Conservation (phyloP, 2,797 vertebrate genomes). For the Nyctalus aviator region DNA sequence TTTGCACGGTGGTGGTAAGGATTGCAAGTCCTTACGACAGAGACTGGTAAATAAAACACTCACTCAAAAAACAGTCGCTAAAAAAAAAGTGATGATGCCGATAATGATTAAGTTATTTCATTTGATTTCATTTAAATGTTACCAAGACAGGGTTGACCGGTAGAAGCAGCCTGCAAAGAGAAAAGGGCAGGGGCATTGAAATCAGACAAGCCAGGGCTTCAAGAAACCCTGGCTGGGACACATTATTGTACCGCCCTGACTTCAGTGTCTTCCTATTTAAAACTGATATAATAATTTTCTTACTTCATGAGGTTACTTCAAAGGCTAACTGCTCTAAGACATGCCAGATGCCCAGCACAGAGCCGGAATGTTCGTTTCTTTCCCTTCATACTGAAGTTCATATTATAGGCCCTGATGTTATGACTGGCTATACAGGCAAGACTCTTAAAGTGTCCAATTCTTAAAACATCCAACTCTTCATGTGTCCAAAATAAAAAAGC, state of each 20-base stretch:
- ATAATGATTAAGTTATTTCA: neutral
- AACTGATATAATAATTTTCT: neutral
- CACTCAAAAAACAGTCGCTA: neutral
- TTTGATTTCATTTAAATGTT: neutral
- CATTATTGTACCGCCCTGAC: neutral
- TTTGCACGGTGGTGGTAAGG: neutral
- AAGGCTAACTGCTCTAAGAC: neutral
- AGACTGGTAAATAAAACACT: neutral
- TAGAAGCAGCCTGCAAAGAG: neutral
- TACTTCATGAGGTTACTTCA: neutral
- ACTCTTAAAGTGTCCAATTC: neutral
- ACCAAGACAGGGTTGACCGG: neutral
- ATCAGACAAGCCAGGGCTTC: neutral
- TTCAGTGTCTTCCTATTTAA: neutral
- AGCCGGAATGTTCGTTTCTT: neutral
- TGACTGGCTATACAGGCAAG: neutral
- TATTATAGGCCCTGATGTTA: neutral
- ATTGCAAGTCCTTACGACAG: neutral
- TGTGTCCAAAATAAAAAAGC: neutral
- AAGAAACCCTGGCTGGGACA: neutral
- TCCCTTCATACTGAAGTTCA: neutral
- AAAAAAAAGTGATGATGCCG: neutral
- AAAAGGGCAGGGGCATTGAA: neutral
- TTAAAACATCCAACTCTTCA: neutral
- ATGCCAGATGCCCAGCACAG: neutral